Evolutionary conservation across 2,888 invertebrate species (phyloP).

Genomic region (Clusia tigrina): DNA sequence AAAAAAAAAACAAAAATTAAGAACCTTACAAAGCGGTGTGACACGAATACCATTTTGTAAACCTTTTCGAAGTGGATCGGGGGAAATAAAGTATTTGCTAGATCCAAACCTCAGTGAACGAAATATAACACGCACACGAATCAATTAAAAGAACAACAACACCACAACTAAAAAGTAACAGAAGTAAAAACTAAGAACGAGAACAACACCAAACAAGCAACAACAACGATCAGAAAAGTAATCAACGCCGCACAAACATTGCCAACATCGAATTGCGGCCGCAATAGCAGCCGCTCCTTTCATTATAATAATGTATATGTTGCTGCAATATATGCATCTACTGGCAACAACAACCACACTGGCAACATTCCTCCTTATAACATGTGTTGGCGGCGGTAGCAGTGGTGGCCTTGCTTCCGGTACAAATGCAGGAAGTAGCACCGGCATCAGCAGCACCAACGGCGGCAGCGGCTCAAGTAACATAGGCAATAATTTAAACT

Average conservation of each 20-base stretch:
- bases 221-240: slow-evolving; percentile 19
- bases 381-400: slow-evolving; percentile 48
- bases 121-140: slow-evolving; percentile 34
- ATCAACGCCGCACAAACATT: slow-evolving; percentile 21
- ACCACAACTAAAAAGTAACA: slow-evolving; percentile 2
- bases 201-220: background rate
- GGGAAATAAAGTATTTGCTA: too few species aligned
- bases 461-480: background rate
- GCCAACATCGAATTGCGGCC: slow-evolving; percentile 24
- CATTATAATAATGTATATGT: slow-evolving; percentile 63
- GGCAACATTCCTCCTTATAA: slow-evolving; percentile 43
- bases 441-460: background rate
- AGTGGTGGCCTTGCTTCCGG: slow-evolving; percentile 23
- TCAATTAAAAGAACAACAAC: slow-evolving; percentile 17
- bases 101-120: too few species aligned
- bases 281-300: slow-evolving; percentile 43
- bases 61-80: too few species aligned
- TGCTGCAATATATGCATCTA: slow-evolving; percentile 58
- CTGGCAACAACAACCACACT: slow-evolving; percentile 40
- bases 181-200: slow-evolving; percentile 36
- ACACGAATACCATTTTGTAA: too few species aligned
- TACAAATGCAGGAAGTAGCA: background rate
- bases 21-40: too few species aligned
- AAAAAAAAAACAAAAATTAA: too few species aligned
- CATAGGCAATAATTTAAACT: slow-evolving; percentile 1